Conservation (phyloP, 2,113 vertebrate species). For the Dromaius novaehollandiae region DNA sequence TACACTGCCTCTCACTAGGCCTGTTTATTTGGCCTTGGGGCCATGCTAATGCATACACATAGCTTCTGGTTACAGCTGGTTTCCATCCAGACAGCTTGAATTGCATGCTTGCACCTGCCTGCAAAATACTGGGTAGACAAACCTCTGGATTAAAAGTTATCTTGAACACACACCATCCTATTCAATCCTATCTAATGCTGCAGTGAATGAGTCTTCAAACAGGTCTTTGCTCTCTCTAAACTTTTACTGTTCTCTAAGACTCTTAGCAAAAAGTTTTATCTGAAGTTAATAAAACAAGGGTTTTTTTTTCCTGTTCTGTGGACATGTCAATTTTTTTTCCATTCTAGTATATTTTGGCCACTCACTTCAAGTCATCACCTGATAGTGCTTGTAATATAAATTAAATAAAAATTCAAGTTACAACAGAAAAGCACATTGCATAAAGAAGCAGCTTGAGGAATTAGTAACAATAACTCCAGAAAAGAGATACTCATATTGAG, state of each 20-base stretch:
- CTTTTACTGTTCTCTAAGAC: neutral
- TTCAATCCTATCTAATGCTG: neutral
- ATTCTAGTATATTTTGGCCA: neutral
- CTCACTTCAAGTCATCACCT: neutral
- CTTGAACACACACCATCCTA: neutral
- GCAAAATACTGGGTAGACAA: neutral
- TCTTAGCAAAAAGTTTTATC: neutral
- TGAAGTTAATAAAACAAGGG: neutral
- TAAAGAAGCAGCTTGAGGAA: neutral
- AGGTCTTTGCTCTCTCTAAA: neutral
- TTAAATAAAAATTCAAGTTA: neutral
- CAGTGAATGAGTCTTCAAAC: neutral
- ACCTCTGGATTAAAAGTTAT: neutral
- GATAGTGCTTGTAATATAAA: neutral
- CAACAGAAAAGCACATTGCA: neutral
- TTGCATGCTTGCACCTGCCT: conserved; percentile 17
- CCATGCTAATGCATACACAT: neutral
- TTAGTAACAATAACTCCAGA: neutral
- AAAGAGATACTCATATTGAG: neutral
- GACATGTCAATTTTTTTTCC: neutral
- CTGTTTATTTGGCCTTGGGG: conserved; percentile 31
- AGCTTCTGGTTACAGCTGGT: conserved; percentile 58
- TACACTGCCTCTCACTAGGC: neutral
- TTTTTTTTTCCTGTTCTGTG: neutral
- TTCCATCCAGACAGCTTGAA: conserved; percentile 10